Percentiles rank a stretch among this genome's conserved stretches.
Conservation (phyloP, 1,140 invertebrate genomes). For the Frieseomelitta varia region DNA sequence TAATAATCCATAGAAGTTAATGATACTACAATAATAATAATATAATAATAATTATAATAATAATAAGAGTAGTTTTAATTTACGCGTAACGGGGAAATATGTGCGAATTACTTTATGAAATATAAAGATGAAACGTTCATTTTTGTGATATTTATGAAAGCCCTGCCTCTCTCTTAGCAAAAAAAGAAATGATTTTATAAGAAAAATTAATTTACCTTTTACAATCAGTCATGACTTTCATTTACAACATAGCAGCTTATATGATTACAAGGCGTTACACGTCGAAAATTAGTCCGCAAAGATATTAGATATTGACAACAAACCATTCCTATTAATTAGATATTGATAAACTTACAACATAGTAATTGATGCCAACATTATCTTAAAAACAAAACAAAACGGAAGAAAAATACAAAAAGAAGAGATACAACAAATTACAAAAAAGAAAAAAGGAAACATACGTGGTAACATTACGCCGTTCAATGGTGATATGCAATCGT, state of each 20-base stretch:
- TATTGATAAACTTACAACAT: conserved; percentile 67
- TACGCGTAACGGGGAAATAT: conserved; percentile 51
- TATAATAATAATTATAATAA: not conserved
- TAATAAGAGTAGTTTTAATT: conserved; percentile 43
- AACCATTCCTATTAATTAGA: conserved; percentile 62
- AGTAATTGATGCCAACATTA: conserved; percentile 63
- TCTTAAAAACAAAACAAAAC: conserved; percentile 26
- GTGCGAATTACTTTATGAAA: conserved; percentile 50
- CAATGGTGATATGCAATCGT: conserved; percentile 22
- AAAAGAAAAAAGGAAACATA: conserved; percentile 4
- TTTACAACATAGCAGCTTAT: conserved; percentile 58
- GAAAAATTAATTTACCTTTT: conserved; percentile 41
- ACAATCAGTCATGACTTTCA: conserved; percentile 55
- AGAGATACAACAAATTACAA: conserved; percentile 14
- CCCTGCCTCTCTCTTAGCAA: conserved; percentile 33
- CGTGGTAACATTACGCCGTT: conserved; percentile 37
- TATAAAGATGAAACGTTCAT: conserved; percentile 35
- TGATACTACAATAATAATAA: conserved; percentile 45
- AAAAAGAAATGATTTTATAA: conserved; percentile 34
- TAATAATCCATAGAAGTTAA: conserved; percentile 53
- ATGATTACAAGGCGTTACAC: conserved; percentile 64
- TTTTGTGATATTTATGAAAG: conserved; percentile 38
- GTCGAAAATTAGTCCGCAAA: conserved; percentile 65
- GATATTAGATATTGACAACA: conserved; percentile 63
- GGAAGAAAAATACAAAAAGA: not conserved